These are phyloP conservation scores for Scaptodrosophila lebanonensis DNA, from an alignment of 1,140 invertebrate species.

Conservation along the genomic window DNA sequence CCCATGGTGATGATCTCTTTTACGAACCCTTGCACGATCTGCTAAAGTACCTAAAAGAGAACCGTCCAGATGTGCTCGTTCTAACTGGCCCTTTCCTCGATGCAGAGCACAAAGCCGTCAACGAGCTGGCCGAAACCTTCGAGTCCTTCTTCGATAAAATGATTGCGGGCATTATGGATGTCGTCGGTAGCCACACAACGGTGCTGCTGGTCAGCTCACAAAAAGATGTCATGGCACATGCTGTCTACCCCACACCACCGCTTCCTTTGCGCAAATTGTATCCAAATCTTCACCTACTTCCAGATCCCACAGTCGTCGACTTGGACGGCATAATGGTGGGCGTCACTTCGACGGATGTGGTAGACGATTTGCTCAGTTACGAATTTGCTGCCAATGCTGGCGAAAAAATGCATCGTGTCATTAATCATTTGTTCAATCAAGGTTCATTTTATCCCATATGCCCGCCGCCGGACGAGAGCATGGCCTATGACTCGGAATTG, in stretches of 20 bases:
- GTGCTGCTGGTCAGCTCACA: conserved; percentile 83
- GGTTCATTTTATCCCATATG: conserved; percentile 89
- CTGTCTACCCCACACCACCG: conserved; percentile 89
- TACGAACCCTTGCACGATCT: conserved; percentile 91
- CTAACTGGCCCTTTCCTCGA: conserved; percentile 92
- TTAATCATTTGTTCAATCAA: conserved; percentile 86
- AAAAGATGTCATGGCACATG: conserved; percentile 86
- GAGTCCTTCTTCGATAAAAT: conserved; percentile 85
- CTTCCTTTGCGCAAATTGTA: conserved; percentile 79
- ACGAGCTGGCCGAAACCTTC: conserved; percentile 81
- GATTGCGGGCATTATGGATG: conserved; percentile 81
- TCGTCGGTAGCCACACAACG: conserved; percentile 66
- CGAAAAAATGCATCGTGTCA: conserved; percentile 85
- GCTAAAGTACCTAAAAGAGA: conserved; percentile 82
- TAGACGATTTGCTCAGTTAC: conserved; percentile 87
- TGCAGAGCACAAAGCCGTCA: conserved; percentile 81
- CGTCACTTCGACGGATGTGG: conserved; percentile 87
- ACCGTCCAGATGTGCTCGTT: conserved; percentile 88
- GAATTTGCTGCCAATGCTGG: conserved; percentile 82
- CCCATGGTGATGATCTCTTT: conserved; percentile 84
- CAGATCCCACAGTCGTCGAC: conserved; percentile 89
- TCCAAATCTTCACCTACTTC: conserved; percentile 81
- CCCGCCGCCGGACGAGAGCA: conserved; percentile 83
- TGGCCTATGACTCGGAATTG: conserved; percentile 82
- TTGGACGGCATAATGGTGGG: conserved; percentile 87